Evolutionary conservation across 2,888 invertebrate genomes (phyloP).

Genomic region (Plebejus anna): DNA sequence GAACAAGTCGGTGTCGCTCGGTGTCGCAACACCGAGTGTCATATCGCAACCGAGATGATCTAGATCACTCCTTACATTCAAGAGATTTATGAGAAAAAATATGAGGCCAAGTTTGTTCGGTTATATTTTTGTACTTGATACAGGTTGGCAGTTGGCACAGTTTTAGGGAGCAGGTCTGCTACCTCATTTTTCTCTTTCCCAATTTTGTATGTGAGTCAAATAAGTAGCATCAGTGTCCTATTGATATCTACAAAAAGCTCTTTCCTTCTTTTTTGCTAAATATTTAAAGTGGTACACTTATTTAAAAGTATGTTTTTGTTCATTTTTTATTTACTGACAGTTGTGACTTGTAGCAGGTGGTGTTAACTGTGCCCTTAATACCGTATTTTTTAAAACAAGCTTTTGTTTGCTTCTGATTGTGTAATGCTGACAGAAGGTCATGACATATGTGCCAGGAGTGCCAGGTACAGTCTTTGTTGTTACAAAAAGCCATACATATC

Average conservation of each 20-base stretch:
- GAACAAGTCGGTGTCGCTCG: not conserved
- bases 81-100: slow-evolving; percentile 5
- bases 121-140: not conserved
- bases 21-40: not conserved
- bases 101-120: not conserved
- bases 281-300: no score
- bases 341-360: slow-evolving; percentile 3
- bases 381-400: not conserved
- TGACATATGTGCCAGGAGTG: not conserved
- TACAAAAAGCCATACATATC: not conserved
- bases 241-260: no score
- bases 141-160: not conserved
- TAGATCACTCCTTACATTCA: not conserved
- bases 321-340: not conserved
- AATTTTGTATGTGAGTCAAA: no score
- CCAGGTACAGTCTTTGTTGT: not conserved
- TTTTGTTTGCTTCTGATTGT: not conserved
- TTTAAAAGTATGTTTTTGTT: not conserved
- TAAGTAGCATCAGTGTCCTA: no score
- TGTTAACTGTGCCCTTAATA: not conserved
- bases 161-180: not conserved
- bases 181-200: not conserved
- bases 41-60: slow-evolving; percentile 3
- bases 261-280: no score
- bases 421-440: not conserved